Base-by-base conservation (phyloP, 2,797 vertebrate genomes). In the Oryzias sinensis region DNA sequence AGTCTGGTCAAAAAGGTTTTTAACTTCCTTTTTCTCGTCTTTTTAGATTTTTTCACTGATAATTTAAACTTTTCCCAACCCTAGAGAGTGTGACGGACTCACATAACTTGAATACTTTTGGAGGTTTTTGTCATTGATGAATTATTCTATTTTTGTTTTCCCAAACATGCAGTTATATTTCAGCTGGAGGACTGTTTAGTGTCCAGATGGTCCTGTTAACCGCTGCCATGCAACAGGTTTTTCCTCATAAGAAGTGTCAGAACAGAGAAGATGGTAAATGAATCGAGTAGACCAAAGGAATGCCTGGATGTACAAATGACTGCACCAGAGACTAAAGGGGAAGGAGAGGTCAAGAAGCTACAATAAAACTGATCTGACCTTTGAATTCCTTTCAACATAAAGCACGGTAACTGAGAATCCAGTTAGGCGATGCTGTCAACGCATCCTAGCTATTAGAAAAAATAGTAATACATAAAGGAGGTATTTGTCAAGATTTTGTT, bases 221-320 rank as follows among this genome's bases (percentile, higher is more conserved):
- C 51, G 48, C 56, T 58, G 24, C 40, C 53, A 46, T 68, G 17
- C 47, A 61, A 48, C 24, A 45, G 70, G 50, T 20, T 56, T 63
- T 51, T 58, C 27, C 49, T 24, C 53, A 48, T 50, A 74, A 68
- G 46, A 72, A 72, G 62, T 72, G 24, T 55, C 56, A 45, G 45
- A 53, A 44, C 54, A 64, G 71, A 65, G 33, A 80, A 44, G 63
- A 81, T 84, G 80, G 76, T 56, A 72, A 79, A 79, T 37, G 22
- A 74, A 68, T 77, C 55, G 70, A 65, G 44, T 17, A 54, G 68
- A 54, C 65, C 65, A 44, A 59, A 70, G 56, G 56, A 44, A 79
- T n/a, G 41, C 60, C 52, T 65, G 60, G 25, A 65, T 40, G 29
- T 77, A 49, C 64, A 82, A 75, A 85, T 66, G 59, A 70, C 62